These are phyloP conservation scores for Thereva nobilitata DNA, from an alignment of 2,888 invertebrate genomes.

Conservation along the genomic window DNA sequence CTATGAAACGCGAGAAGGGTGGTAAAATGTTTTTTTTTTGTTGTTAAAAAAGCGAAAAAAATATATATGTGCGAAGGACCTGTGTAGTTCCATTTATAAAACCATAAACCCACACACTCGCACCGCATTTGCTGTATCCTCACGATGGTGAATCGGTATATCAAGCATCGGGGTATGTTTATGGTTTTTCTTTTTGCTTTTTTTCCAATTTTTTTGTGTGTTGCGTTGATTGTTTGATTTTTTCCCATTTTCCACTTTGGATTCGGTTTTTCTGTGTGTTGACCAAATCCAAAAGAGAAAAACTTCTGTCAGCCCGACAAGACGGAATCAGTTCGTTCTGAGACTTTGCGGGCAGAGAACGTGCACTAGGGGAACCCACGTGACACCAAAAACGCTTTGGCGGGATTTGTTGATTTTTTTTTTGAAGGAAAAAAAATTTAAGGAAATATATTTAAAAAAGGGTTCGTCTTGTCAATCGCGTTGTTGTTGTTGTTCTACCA, in stretches of 20 bases:
- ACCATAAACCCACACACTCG: neutral
- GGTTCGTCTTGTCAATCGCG: neutral
- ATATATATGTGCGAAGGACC: too few species aligned
- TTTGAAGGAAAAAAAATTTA: neutral
- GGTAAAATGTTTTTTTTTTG: too few species aligned
- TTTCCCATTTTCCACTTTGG: constrained; percentile 23
- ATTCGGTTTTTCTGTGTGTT: constrained; percentile 21
- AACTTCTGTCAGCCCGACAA: constrained; percentile 56
- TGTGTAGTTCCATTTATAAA: neutral
- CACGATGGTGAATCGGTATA: neutral
- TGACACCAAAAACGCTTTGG: constrained; percentile 17
- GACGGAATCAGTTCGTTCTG: constrained; percentile 58
- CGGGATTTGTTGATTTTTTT: constrained; percentile 4
- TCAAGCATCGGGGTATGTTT: constrained; percentile 35
- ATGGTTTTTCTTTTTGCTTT: constrained; percentile 39
- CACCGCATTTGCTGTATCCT: neutral
- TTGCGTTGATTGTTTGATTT: constrained; percentile 34
- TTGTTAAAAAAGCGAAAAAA: too few species aligned
- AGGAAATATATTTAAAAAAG: neutral
- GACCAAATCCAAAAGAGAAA: constrained; percentile 48
- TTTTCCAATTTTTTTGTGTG: constrained; percentile 28
- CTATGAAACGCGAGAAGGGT: neutral
- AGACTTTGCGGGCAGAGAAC: constrained; percentile 58
- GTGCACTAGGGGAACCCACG: constrained; percentile 36
- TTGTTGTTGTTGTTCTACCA: too few species aligned